A percentile compares a stretch with the other conserved stretches of the same genome.
Evolutionary conservation across 2,797 vertebrate species (phyloP).

Genomic region (Phrynocephalus forsythii): DNA sequence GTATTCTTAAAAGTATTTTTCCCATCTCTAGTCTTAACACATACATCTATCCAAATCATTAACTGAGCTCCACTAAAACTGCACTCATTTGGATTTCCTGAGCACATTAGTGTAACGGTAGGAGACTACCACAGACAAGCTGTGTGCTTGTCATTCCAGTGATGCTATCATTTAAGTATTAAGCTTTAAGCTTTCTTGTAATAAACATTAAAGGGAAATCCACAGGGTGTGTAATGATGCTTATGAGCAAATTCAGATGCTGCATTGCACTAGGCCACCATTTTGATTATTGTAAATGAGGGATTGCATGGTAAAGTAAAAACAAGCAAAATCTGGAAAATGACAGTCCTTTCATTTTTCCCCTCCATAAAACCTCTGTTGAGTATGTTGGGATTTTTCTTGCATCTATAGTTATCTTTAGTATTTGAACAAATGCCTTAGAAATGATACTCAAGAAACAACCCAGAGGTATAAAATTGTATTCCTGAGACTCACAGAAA

Average conservation of each 20-base stretch:
- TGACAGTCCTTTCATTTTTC: constrained; percentile 19
- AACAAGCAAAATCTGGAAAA: constrained; percentile 41
- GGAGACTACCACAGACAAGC: background rate
- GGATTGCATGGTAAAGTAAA: constrained; percentile 34
- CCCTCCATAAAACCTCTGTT: background rate
- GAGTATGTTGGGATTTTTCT: constrained; percentile 12
- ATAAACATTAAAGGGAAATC: constrained; percentile 15
- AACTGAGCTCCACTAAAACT: constrained; percentile 12
- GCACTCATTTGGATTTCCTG: background rate
- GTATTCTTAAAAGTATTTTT: too few species aligned
- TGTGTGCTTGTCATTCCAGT: background rate
- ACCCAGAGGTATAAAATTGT: background rate
- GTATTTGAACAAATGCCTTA: constrained; percentile 9
- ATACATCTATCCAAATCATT: background rate
- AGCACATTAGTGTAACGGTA: background rate
- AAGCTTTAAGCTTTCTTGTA: constrained; percentile 25
- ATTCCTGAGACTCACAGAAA: background rate
- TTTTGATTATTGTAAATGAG: constrained; percentile 36
- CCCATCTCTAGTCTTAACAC: too few species aligned
- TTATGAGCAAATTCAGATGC: constrained; percentile 13
- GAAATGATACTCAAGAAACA: constrained; percentile 8
- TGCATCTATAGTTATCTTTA: constrained; percentile 1
- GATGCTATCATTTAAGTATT: constrained; percentile 44
- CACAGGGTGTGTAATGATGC: background rate
- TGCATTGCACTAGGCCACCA: background rate